Percentiles rank a stretch among this genome's conserved stretches.
phyloP scores from a whole-genome alignment of 2,797 vertebrate genomes.

The Pseudomugil tenellus region DNA sequence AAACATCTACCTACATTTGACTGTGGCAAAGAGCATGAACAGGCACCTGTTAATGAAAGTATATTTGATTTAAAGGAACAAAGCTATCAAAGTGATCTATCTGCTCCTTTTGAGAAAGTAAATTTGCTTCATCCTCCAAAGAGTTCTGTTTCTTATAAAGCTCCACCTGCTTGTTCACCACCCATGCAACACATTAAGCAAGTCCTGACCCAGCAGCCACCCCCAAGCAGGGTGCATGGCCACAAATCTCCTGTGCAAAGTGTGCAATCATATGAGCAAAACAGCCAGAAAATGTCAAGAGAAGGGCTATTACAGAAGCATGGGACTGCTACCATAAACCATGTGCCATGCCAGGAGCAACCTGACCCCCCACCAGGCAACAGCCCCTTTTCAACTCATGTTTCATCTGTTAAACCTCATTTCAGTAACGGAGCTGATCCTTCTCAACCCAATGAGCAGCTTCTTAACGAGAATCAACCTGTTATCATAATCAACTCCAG shows the following conservation, averaged over 20 bases:
- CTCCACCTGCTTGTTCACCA: neutral
- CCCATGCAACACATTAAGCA: neutral
- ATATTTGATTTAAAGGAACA: conserved; percentile 56
- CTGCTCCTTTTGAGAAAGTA: conserved; percentile 19
- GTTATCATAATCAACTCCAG: conserved; percentile 60
- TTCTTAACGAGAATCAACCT: conserved; percentile 4
- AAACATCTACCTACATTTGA: neutral
- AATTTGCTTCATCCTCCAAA: conserved; percentile 18
- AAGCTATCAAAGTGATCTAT: conserved; percentile 12
- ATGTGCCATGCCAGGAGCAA: neutral
- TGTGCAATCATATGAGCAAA: conserved; percentile 10
- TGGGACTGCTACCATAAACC: neutral
- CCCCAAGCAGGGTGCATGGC: neutral
- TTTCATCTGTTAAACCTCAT: conserved; percentile 15
- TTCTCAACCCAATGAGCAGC: conserved; percentile 9
- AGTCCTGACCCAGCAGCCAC: neutral
- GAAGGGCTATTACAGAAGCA: conserved; percentile 8
- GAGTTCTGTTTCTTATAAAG: conserved; percentile 17
- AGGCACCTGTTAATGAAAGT: conserved; percentile 11
- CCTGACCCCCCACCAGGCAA: conserved; percentile 8
- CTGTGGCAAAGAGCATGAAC: conserved; percentile 12
- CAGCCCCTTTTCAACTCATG: conserved; percentile 15
- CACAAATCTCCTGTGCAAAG: conserved; percentile 13
- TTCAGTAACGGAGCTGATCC: neutral
- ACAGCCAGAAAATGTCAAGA: conserved; percentile 20